Base-by-base conservation (phyloP, 2,113 vertebrate species). In the Otocyon megalotis region DNA sequence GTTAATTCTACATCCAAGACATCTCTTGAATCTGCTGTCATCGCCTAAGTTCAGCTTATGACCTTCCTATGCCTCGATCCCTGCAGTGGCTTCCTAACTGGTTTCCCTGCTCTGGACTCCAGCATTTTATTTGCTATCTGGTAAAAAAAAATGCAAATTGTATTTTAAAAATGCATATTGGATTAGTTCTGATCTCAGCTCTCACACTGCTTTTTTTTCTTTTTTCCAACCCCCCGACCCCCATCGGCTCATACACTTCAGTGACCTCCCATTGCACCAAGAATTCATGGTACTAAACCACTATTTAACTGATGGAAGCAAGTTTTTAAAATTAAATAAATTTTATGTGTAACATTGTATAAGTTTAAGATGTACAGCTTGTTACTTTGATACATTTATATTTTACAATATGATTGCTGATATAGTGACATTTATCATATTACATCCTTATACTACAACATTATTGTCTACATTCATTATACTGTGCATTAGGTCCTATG, bases 271-370 rank as follows among this genome's bases (percentile, higher is more conserved):
- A 62, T 77, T 94, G 53, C 63, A 88, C n/a, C 93, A 90, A 88
- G 26, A 89, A 77, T 90, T 82, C 84, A 69, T 91, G 76, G 37
- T 76, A 88, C 20, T 88, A 92, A 97, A 80, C 86, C 37, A 43
- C 76, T 58, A 93, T 96, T 96, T 96, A 93, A 93, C 76, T 96
- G 90, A 82, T 63, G 80, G 65, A 63, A 92, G 32, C n/a, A 94
- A 37, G 72, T 28, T 74, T 74, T 74, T 74, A 48, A 48, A 74
- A 74, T 15, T 43, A 74, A 74, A 53, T 77, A 77, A 77, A 50
- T 32, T 30, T 53, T 28, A 19, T 53, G 28, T 17, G 48, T 53
- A 77, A 32, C 8, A 30, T 77, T 77, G 74, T 77, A 15, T 77
- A 53, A 50, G 8, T 53, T 77, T 30, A 77, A 74, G 48, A 53